Evolutionary conservation across 2,113 vertebrate genomes (phyloP).

Genomic region (Dryoscopus gambensis): DNA sequence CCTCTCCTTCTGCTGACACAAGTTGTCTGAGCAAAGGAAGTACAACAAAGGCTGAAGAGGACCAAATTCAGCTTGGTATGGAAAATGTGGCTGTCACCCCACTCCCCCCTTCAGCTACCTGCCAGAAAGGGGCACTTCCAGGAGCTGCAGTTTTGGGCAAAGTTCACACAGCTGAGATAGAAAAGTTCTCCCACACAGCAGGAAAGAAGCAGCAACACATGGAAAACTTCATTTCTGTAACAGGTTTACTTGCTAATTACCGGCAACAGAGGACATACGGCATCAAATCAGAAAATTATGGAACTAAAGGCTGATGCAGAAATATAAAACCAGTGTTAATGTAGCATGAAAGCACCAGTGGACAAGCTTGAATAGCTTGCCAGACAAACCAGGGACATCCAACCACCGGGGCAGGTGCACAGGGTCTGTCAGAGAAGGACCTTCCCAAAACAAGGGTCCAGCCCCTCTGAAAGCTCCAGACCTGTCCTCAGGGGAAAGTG

Average conservation of each 20-base stretch:
- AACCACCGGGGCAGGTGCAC: rapidly evolving
- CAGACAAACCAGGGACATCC: neutral
- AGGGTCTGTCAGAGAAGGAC: neutral
- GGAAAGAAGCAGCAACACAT: neutral
- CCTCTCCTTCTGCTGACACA: neutral
- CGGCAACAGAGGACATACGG: neutral
- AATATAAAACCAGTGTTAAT: neutral
- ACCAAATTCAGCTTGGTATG: neutral
- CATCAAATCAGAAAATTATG: neutral
- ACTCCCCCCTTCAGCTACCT: neutral
- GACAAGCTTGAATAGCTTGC: neutral
- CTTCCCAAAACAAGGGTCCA: neutral
- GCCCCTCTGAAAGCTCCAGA: neutral
- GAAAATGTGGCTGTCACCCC: neutral
- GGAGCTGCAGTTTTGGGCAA: neutral
- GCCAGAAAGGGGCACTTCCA: neutral
- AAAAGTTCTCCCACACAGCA: neutral
- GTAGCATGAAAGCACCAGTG: neutral
- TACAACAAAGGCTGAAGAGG: neutral
- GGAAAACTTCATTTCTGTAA: neutral
- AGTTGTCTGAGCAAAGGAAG: neutral
- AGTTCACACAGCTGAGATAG: neutral
- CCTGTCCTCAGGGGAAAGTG: neutral
- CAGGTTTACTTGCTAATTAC: neutral
- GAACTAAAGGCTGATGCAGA: neutral